Evolutionary conservation across 2,113 vertebrate genomes (phyloP).

Genomic region (Amphilophus citrinellus): DNA sequence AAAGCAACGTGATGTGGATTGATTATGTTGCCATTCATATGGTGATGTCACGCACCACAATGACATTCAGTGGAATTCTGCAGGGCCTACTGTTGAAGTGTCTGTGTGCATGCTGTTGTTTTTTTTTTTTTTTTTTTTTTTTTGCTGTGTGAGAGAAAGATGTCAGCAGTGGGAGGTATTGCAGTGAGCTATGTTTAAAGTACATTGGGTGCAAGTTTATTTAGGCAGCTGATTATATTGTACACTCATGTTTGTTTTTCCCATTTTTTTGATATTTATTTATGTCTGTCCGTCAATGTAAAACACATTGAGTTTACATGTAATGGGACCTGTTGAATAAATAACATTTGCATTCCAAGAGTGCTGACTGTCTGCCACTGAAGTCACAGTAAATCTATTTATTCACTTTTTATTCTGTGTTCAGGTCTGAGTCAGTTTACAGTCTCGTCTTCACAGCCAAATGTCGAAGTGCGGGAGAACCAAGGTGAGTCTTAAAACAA

Average conservation of each 20-base stretch:
- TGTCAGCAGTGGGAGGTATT: too few relatives aligned
- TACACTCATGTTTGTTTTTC: neutral
- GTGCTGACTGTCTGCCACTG: neutral
- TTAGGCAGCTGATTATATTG: neutral
- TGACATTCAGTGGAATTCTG: neutral
- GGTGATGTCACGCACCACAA: neutral
- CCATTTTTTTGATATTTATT: neutral
- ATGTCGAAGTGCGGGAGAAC: constrained; percentile 69
- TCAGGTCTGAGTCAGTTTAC: constrained; percentile 63
- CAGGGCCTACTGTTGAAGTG: neutral
- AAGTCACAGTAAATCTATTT: neutral
- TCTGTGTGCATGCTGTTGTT: too few relatives aligned
- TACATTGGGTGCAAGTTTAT: neutral
- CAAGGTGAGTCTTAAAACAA: constrained; percentile 62
- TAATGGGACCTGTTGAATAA: neutral
- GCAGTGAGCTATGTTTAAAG: too few relatives aligned
- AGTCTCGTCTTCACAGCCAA: constrained; percentile 11
- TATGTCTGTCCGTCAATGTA: neutral
- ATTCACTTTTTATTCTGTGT: constrained; percentile 18
- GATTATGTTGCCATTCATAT: too few relatives aligned
- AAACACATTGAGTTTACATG: too few relatives aligned
- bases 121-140: too few relatives aligned
- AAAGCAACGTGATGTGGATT: too few relatives aligned
- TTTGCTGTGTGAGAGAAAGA: too few relatives aligned
- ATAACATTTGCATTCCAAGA: neutral